Percentiles rank a stretch among this genome's conserved stretches.
Conservation (phyloP, 92 coral and sea anemone genomes). For the Epizoanthus stellaris region DNA sequence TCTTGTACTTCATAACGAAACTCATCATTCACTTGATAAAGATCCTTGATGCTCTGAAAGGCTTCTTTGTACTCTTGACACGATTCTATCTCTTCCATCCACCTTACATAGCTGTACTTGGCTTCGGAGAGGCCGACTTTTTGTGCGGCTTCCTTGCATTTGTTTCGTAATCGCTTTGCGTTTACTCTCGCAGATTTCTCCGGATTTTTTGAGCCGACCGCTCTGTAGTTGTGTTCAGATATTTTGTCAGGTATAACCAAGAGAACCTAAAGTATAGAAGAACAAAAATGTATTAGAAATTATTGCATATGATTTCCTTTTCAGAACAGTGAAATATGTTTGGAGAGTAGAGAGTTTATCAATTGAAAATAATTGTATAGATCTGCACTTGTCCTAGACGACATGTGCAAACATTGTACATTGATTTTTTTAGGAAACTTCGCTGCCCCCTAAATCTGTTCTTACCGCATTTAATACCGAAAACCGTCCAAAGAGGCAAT, state of each 20-base stretch:
- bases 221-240: conserved; percentile 33
- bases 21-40: conserved; percentile 68
- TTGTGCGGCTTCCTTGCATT: conserved; percentile 68
- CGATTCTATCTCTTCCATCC: conserved; percentile 74
- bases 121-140: conserved; percentile 32
- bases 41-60: conserved; percentile 48
- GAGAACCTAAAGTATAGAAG: conserved; percentile 53
- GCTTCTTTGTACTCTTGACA: conserved; percentile 63
- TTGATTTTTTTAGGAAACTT: no score
- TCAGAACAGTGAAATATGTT: no score
- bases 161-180: conserved; percentile 68
- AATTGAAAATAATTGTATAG: no score
- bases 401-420: no score
- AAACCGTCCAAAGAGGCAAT: no score
- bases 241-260: conserved; percentile 61
- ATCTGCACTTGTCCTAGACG: no score
- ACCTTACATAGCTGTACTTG: conserved; percentile 57
- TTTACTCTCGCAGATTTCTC: conserved; percentile 68
- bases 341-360: no score
- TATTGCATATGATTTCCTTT: background rate
- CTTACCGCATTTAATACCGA: no score
- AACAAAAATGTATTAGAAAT: background rate
- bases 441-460: no score
- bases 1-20: conserved; percentile 70
- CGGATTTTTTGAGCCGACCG: conserved; percentile 77